Conservation (phyloP, 1,140 invertebrate genomes). For the Macrotrachela quadricornifera region DNA sequence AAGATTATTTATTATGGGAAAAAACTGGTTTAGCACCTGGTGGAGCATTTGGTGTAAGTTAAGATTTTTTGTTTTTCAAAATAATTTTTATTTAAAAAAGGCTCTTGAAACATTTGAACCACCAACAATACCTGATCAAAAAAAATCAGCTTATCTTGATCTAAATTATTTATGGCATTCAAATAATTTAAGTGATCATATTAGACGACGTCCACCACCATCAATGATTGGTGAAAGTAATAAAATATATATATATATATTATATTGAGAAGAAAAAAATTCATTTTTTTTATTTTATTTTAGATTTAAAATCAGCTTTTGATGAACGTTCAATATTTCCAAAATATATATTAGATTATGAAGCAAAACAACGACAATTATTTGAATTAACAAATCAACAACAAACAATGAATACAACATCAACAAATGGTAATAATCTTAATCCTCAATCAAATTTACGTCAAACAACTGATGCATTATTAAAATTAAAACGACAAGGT, state of each 20-base stretch:
- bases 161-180: not conserved
- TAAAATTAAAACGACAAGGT: too few relatives aligned
- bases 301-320: constrained; percentile 24
- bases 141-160: not conserved
- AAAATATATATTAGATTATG: constrained; percentile 27
- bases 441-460: too few relatives aligned
- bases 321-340: constrained; percentile 30
- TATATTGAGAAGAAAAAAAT: too few relatives aligned
- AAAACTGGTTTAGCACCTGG: constrained; percentile 20
- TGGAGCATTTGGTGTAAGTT: constrained; percentile 23
- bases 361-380: constrained; percentile 4
- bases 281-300: constrained; percentile 6
- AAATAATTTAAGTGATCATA: not conserved
- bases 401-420: too few relatives aligned
- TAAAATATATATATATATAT: not conserved
- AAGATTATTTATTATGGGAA: constrained; percentile 26
- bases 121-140: not conserved
- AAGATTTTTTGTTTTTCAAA: not conserved
- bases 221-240: not conserved
- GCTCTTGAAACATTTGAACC: not conserved
- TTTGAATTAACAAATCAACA: too few relatives aligned
- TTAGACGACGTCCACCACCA: not conserved
- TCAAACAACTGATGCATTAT: too few relatives aligned
- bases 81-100: not conserved
- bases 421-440: too few relatives aligned